Evolutionary conservation across 2,888 invertebrate genomes (phyloP).

Genomic region (Caenorhabditis angaria): DNA sequence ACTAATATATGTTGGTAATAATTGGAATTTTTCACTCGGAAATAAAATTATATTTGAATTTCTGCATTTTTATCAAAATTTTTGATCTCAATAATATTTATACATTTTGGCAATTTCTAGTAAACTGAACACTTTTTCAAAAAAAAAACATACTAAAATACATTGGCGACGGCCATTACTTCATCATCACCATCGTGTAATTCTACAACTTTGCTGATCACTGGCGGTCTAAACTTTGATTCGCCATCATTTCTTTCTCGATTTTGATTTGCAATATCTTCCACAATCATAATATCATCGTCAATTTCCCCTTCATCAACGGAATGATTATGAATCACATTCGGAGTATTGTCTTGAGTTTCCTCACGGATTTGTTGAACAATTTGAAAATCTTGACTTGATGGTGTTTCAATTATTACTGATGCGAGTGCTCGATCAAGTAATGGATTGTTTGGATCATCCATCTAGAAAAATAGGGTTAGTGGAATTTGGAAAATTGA

Average conservation of each 20-base stretch:
- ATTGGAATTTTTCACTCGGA: no score
- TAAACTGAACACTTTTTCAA: no score
- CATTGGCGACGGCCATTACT: not conserved
- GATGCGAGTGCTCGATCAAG: no score
- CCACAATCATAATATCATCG: not conserved
- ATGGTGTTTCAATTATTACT: not conserved
- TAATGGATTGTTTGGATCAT: no score
- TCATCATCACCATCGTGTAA: not conserved
- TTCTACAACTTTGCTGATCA: not conserved
- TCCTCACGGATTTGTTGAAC: not conserved
- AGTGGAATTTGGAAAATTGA: no score
- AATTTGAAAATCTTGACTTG: not conserved
- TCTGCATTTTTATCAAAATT: no score
- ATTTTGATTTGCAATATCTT: not conserved
- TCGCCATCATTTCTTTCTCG: not conserved
- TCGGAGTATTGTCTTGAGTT: not conserved
- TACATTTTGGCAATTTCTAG: no score
- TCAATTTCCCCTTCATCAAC: not conserved
- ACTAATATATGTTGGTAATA: no score
- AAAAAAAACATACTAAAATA: no score
- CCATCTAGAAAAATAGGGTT: no score
- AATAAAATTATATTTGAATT: no score
- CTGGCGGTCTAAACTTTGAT: not conserved
- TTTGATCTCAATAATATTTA: no score
- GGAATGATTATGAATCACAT: not conserved